A percentile compares a stretch with the other conserved stretches of the same genome.
Evolutionary conservation across 2,797 vertebrate genomes (phyloP).

Genomic region (Heteromormyrus szaboi): DNA sequence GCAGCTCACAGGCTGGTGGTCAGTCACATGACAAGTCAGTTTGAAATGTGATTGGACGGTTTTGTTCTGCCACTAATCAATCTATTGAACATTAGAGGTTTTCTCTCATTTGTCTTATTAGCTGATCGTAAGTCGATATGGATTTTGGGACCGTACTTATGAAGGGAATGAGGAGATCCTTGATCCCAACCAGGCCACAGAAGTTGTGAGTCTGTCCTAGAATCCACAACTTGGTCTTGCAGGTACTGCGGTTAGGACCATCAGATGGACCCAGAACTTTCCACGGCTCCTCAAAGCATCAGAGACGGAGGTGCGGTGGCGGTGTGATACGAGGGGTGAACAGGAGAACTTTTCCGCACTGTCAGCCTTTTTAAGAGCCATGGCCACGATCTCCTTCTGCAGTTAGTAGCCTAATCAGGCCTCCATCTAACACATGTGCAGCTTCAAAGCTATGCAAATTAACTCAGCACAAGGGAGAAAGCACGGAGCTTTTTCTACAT

Average conservation of each 20-base stretch:
- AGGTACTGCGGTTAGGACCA: neutral
- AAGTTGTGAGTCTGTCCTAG: neutral
- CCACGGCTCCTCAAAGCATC: neutral
- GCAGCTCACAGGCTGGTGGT: neutral
- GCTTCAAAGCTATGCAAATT: neutral
- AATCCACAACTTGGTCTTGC: neutral
- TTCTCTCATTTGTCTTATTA: neutral
- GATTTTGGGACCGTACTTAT: neutral
- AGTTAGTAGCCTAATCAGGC: neutral
- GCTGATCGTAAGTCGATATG: neutral
- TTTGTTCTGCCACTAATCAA: neutral
- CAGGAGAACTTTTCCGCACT: neutral
- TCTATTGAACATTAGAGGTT: neutral
- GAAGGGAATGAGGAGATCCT: neutral
- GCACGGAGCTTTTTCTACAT: neutral
- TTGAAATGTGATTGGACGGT: neutral
- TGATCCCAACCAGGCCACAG: neutral
- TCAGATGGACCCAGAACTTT: neutral
- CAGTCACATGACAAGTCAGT: neutral
- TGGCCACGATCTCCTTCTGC: neutral
- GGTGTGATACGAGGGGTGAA: neutral
- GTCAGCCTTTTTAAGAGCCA: neutral
- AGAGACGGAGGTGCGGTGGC: neutral
- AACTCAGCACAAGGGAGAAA: neutral
- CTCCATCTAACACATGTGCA: neutral